Conservation (phyloP, 35 echinoderm and acorn worm species). For the Chiridota heheva region DNA sequence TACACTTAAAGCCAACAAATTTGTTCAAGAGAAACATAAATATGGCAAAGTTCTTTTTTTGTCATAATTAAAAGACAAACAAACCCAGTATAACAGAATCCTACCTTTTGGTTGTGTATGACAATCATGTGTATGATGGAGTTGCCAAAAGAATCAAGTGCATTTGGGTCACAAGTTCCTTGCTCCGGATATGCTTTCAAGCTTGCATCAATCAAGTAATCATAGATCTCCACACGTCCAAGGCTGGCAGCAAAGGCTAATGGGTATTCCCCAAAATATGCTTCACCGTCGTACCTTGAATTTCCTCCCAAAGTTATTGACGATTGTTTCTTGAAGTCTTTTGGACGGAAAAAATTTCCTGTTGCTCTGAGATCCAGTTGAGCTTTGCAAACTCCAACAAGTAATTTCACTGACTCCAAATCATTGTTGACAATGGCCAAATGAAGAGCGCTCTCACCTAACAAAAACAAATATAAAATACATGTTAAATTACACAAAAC, state of each 20-base stretch:
- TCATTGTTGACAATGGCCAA: slow-evolving; percentile 90
- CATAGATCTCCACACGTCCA: slow-evolving; percentile 80
- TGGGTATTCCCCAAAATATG: slow-evolving; percentile 92
- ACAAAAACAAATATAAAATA: not conserved
- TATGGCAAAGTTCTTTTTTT: too few relatives aligned
- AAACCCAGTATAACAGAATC: too few relatives aligned
- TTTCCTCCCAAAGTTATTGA: slow-evolving; percentile 1
- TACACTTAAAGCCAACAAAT: too few relatives aligned
- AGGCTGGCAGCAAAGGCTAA: slow-evolving; percentile 88
- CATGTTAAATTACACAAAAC: not conserved
- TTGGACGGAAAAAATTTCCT: slow-evolving; percentile 82
- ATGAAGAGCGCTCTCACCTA: slow-evolving; percentile 82
- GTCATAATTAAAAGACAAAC: too few relatives aligned
- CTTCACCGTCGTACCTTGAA: slow-evolving; percentile 51
- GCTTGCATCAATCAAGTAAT: slow-evolving; percentile 74
- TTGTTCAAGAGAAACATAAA: too few relatives aligned
- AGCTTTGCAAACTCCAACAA: slow-evolving; percentile 53
- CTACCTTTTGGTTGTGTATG: slow-evolving; percentile 85
- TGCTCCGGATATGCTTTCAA: not conserved
- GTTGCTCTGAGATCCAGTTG: slow-evolving; percentile 68
- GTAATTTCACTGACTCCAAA: slow-evolving; percentile 63
- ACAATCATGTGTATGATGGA: slow-evolving; percentile 96
- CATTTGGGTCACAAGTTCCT: slow-evolving; percentile 78
- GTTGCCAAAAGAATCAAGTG: slow-evolving; percentile 80
- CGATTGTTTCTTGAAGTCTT: slow-evolving; percentile 40